Conservation (phyloP, 2,888 invertebrate species). For the Heliconius sara region DNA sequence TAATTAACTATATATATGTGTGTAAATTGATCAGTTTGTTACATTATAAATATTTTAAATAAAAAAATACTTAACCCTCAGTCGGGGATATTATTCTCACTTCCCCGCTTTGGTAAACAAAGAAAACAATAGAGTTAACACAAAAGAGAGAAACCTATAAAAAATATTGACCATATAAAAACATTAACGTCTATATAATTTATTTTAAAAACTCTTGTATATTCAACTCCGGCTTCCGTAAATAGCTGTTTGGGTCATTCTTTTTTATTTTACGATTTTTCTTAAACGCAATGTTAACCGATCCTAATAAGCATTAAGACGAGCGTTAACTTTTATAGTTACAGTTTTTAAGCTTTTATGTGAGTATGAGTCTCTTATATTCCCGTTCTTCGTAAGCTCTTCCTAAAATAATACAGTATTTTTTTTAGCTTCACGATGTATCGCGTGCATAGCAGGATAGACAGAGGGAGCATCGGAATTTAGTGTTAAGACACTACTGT, state of each 20-base stretch:
- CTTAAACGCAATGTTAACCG: background rate
- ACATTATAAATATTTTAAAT: no score
- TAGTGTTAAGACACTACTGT: no score
- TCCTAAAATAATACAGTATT: background rate
- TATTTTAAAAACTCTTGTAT: background rate
- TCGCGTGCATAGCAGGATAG: no score
- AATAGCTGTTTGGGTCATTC: background rate
- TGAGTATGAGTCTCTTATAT: background rate
- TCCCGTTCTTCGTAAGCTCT: background rate
- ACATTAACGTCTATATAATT: background rate
- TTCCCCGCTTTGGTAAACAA: no score
- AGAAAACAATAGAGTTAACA: no score
- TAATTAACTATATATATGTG: no score
- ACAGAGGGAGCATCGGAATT: no score
- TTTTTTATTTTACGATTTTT: background rate
- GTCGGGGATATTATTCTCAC: no score
- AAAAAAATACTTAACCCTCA: no score
- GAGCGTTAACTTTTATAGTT: background rate
- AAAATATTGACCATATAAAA: background rate
- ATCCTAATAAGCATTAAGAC: background rate
- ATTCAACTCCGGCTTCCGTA: background rate
- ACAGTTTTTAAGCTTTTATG: background rate
- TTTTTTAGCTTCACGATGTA: background rate
- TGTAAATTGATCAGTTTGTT: no score
- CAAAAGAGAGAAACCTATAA: background rate